Base-by-base conservation (phyloP, 2,888 invertebrate genomes). In the Ferdinandea cuprea region DNA sequence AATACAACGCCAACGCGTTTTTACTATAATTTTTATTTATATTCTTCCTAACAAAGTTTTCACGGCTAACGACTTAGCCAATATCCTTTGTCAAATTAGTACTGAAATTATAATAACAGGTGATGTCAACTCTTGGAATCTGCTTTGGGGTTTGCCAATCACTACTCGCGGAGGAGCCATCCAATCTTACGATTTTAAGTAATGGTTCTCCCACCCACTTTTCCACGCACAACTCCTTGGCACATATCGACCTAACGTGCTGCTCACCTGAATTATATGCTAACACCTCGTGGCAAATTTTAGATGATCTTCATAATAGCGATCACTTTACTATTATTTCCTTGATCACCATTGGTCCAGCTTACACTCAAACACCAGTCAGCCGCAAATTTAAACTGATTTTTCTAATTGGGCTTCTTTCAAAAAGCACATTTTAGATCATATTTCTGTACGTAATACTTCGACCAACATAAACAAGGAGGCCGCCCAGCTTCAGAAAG, bases 91-190 rank as follows among this genome's bases (percentile, higher is more conserved):
- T 8, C 56, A 65, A 40, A 35, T 72, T 9, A 17, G 25, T 11
- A 40, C 52, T 11, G 37, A 54, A 13, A 5, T 59, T 7, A 58
- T 66, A 8, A 15, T 66, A 7, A 21, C 37, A n/a, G 61, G 72
- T 8, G 54, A 79, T 28, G 13, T 79, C 6, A 79, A 66, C 15
- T 56, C 66, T 19, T 79, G 68, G 73, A 79, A 48, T 37, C 28
- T 28, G 5, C 61, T 66, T 2, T 78, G 71, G 58, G 71, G 78
- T 9, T 71, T 58, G 0, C 11, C 28, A 40, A 9, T 13, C 37
- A 37, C 37, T 5, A 37, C n/a, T 13, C 13, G 3, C 13, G 13
- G 13, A 37, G 37, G 37, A 11, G n/a, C 13, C 4, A 25, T 21
- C 9, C 5, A 44, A 66, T 25, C 74, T 66, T 9, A 58, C 32